These are phyloP conservation scores for Henricia sp. DNA, from an alignment of 53 echinoderm and acorn worm genomes.

Conservation along the genomic window DNA sequence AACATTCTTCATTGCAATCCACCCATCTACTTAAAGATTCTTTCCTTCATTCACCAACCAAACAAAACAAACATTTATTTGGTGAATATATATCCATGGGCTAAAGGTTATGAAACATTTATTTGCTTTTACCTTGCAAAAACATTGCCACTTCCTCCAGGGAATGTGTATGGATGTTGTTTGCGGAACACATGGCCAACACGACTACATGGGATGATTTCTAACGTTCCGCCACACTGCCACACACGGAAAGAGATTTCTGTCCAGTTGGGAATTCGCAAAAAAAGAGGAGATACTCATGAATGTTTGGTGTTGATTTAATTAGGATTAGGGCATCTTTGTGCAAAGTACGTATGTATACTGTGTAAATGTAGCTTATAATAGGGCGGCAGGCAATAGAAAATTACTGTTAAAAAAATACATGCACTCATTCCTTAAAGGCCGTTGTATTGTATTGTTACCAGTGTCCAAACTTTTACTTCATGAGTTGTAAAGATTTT, in stretches of 20 bases:
- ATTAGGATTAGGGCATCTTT: conserved; percentile 42
- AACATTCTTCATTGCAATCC: too few relatives aligned
- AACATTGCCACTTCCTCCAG: conserved; percentile 92
- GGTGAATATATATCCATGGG: too few relatives aligned
- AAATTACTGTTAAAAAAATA: too few relatives aligned
- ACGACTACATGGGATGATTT: conserved; percentile 93
- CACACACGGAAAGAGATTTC: conserved; percentile 95
- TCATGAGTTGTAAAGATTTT: too few relatives aligned
- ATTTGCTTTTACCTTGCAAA: conserved; percentile 80
- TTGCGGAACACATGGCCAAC: conserved; percentile 98
- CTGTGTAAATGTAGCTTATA: too few relatives aligned
- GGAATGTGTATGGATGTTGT: conserved; percentile 96
- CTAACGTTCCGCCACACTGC: conserved; percentile 94
- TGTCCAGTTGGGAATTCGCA: conserved; percentile 18
- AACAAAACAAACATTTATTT: too few relatives aligned
- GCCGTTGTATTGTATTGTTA: too few relatives aligned
- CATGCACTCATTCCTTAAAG: too few relatives aligned
- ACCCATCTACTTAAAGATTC: too few relatives aligned
- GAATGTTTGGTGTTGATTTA: conserved; percentile 10
- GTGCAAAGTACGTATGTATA: neutral
- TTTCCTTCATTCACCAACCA: too few relatives aligned
- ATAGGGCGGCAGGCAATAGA: too few relatives aligned
- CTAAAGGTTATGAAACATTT: neutral
- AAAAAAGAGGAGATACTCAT: neutral
- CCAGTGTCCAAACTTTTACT: too few relatives aligned